Conservation (phyloP, 2,113 vertebrate genomes). For the Thamnaconus septentrionalis region DNA sequence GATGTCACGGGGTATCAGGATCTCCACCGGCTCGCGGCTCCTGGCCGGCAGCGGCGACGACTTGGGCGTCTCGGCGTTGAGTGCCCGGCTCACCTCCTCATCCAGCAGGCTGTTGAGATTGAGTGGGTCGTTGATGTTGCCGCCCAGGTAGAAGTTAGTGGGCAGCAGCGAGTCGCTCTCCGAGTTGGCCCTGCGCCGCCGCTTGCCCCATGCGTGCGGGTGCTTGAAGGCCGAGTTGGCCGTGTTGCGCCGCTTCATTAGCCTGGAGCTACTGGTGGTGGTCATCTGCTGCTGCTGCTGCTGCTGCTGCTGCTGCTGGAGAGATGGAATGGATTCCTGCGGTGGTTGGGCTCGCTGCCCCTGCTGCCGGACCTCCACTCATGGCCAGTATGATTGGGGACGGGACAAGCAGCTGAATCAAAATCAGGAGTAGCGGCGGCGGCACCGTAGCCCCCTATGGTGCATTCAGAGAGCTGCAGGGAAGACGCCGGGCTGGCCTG, state of each 20-base stretch:
- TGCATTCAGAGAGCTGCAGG: slow-evolving; percentile 58
- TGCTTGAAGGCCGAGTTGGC: slow-evolving; percentile 82
- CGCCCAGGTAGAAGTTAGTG: slow-evolving; percentile 89
- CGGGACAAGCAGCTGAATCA: slow-evolving; percentile 41
- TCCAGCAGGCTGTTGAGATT: slow-evolving; percentile 94
- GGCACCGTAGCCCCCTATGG: slow-evolving; percentile 37
- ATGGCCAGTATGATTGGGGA: slow-evolving; percentile 19
- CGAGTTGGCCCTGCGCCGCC: slow-evolving; percentile 84
- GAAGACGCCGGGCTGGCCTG: slow-evolving; percentile 49
- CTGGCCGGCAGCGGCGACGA: slow-evolving; percentile 88
- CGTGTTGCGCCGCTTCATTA: slow-evolving; percentile 80
- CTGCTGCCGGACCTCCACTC: too few relatives aligned
- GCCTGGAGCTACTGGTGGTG: slow-evolving; percentile 55
- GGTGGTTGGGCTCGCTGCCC: too few relatives aligned
- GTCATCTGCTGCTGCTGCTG: slow-evolving; percentile 74
- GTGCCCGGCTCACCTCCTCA: slow-evolving; percentile 88
- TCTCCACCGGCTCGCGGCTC: slow-evolving; percentile 89
- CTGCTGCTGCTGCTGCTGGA: slow-evolving; percentile 77
- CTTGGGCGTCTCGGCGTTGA: slow-evolving; percentile 93
- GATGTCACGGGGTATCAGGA: slow-evolving; percentile 91
- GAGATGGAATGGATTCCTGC: too few relatives aligned
- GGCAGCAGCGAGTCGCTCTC: slow-evolving; percentile 90
- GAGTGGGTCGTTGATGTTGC: slow-evolving; percentile 92
- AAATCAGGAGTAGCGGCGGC: slow-evolving; percentile 38
- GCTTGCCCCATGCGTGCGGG: slow-evolving; percentile 79